Evolutionary conservation across 2,888 invertebrate species (phyloP).

Genomic region (Noctua janthina): DNA sequence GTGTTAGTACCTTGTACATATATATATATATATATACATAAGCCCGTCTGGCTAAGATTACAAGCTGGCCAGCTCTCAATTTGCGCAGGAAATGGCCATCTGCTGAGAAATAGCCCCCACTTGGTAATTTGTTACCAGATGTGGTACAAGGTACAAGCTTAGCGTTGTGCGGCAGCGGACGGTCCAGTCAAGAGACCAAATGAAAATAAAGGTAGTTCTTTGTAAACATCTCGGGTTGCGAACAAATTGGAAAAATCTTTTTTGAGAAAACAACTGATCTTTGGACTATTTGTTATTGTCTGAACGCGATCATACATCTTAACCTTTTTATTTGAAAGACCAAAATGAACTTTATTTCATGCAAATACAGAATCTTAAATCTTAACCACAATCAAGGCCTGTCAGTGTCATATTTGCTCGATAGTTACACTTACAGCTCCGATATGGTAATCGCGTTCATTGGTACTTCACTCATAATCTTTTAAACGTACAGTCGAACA

Average conservation of each 20-base stretch:
- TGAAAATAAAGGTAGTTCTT: background rate
- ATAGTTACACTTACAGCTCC: background rate
- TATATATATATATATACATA: background rate
- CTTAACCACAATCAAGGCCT: background rate
- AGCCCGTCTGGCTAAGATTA: constrained; percentile 50
- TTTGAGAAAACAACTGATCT: background rate
- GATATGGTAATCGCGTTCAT: background rate
- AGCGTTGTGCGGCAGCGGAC: too few species aligned
- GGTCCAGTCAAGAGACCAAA: background rate
- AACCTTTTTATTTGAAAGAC: background rate
- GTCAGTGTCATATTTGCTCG: background rate
- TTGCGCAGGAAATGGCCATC: constrained; percentile 62
- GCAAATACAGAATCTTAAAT: background rate
- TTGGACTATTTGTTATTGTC: background rate
- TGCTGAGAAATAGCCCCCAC: constrained; percentile 61
- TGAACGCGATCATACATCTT: background rate
- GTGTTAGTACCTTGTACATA: constrained; percentile 4
- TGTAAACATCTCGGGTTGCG: background rate
- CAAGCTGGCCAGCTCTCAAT: constrained; percentile 61
- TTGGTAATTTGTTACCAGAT: constrained; percentile 58
- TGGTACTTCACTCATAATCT: background rate
- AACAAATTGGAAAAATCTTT: background rate
- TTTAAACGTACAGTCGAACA: background rate
- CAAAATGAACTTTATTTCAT: too few species aligned
- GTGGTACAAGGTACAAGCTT: constrained; percentile 35